A percentile compares a stretch with the other conserved stretches of the same genome.
phyloP scores from a whole-genome alignment of 2,797 vertebrate genomes.

The Trachurus trachurus region DNA sequence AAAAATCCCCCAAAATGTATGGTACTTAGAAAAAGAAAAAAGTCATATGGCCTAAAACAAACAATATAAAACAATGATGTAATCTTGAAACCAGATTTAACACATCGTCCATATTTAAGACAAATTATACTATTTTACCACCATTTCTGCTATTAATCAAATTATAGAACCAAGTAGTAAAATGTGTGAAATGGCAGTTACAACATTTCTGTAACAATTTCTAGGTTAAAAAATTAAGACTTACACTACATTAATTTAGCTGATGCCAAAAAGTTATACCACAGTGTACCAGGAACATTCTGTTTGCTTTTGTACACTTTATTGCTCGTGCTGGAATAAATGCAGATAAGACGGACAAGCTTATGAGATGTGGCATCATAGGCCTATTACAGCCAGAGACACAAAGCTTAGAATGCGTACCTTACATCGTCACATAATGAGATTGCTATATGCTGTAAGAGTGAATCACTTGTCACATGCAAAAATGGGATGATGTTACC shows the following conservation, averaged over 20 bases:
- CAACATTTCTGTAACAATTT: too few species aligned
- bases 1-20: too few species aligned
- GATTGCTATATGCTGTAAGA: constrained; percentile 51
- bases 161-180: too few species aligned
- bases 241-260: neutral
- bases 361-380: constrained; percentile 45
- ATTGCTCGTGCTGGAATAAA: neutral
- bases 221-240: too few species aligned
- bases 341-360: constrained; percentile 7
- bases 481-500: constrained; percentile 13
- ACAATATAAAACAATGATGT: too few species aligned
- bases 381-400: constrained; percentile 41
- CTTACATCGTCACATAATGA: constrained; percentile 68
- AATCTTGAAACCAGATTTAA: too few species aligned
- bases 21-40: too few species aligned
- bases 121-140: too few species aligned
- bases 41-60: too few species aligned
- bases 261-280: neutral
- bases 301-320: neutral
- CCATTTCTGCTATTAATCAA: too few species aligned
- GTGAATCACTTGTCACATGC: constrained; percentile 45
- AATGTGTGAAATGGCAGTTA: neutral
- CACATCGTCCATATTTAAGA: too few species aligned
- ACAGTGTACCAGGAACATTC: neutral
- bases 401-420: constrained; percentile 21